phyloP scores from a whole-genome alignment of 2,113 vertebrate genomes.

The Mixornis gularis region DNA sequence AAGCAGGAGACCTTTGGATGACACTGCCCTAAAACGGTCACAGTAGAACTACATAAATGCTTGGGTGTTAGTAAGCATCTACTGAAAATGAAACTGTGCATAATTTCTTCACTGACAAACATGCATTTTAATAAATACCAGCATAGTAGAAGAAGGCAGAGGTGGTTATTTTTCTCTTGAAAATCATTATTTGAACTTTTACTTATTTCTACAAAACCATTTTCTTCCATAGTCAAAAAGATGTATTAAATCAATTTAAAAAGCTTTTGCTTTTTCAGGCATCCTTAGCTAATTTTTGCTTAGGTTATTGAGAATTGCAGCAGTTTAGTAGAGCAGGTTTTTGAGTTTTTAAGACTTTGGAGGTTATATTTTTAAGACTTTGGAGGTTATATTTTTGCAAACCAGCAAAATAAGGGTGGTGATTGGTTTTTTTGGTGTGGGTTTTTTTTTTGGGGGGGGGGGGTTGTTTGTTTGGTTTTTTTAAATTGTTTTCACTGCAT shows the following conservation, averaged over 20 bases:
- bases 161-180: background rate
- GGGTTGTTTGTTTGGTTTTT: no score
- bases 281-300: background rate
- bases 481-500: background rate
- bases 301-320: background rate
- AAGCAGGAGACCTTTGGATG: background rate
- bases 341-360: background rate
- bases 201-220: background rate
- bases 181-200: background rate
- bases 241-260: background rate
- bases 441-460: no score
- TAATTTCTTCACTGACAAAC: background rate
- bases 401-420: background rate
- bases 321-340: background rate
- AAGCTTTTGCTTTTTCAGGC: background rate
- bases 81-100: background rate
- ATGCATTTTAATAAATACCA: background rate
- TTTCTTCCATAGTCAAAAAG: background rate
- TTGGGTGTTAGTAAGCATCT: background rate
- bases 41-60: background rate
- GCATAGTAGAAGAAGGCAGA: background rate
- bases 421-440: background rate
- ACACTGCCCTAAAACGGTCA: background rate
- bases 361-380: background rate
- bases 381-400: background rate